Percentiles rank a stretch among this genome's conserved stretches.
These are phyloP conservation scores for Tauraco hartlaubi DNA, from an alignment of 2,797 vertebrate species.

Conservation along the genomic window DNA sequence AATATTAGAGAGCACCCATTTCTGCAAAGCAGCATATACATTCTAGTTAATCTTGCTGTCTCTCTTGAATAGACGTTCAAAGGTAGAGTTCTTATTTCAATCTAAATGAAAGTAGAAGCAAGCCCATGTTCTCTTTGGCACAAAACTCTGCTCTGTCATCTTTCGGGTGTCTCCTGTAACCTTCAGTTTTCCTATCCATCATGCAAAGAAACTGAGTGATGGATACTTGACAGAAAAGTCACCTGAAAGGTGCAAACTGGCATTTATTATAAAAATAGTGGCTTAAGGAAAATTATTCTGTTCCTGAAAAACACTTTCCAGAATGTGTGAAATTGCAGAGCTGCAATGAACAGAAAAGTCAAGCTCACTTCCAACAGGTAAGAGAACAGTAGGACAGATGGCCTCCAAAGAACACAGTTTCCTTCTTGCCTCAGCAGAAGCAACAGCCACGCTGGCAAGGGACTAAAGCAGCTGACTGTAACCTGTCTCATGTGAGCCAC, in stretches of 20 bases:
- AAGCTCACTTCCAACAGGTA: neutral
- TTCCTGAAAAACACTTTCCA: neutral
- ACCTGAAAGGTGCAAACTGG: neutral
- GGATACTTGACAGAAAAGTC: neutral
- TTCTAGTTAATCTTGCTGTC: neutral
- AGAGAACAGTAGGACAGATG: neutral
- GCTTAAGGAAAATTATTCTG: neutral
- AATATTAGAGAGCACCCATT: neutral
- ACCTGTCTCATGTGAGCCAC: neutral
- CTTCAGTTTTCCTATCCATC: neutral
- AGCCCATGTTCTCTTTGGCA: neutral
- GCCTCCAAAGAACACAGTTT: neutral
- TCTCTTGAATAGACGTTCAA: neutral
- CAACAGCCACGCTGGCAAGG: neutral
- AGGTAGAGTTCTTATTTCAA: neutral
- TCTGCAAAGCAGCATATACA: neutral
- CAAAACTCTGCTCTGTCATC: neutral
- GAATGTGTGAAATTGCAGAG: neutral
- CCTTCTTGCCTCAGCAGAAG: neutral
- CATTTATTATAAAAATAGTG: neutral
- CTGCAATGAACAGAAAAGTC: neutral
- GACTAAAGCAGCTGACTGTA: neutral
- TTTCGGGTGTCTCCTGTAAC: neutral
- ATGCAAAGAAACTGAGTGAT: neutral
- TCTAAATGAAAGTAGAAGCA: neutral